Percentiles rank a stretch among this genome's conserved stretches.
These are phyloP conservation scores for Columba livia DNA, from an alignment of 2,113 vertebrate species.

Conservation along the genomic window DNA sequence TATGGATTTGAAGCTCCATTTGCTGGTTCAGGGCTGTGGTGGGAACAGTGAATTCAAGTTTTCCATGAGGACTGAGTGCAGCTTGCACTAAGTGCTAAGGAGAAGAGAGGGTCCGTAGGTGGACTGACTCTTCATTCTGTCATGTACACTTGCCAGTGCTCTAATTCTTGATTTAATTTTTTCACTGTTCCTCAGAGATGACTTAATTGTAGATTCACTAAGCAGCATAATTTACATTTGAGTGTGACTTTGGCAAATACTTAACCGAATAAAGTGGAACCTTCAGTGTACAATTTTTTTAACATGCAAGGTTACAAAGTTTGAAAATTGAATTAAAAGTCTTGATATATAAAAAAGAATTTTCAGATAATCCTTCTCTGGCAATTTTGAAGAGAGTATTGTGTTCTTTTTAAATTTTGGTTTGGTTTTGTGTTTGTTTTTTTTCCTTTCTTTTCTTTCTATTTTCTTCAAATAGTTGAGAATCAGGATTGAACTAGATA, in stretches of 20 bases:
- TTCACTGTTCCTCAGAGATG: neutral
- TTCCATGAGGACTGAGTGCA: neutral
- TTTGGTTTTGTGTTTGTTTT: too few relatives aligned
- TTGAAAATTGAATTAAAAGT: neutral
- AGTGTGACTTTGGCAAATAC: neutral
- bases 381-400: neutral
- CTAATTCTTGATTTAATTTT: neutral
- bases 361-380: neutral
- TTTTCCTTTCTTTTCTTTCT: too few relatives aligned
- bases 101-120: neutral
- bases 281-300: neutral
- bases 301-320: neutral
- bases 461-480: neutral
- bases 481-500: neutral
- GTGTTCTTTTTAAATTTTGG: too few relatives aligned
- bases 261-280: neutral
- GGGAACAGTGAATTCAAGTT: neutral
- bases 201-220: neutral
- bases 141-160: neutral
- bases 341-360: neutral
- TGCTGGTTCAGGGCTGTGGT: neutral
- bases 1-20: neutral
- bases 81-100: neutral
- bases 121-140: neutral
- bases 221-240: neutral